Base-by-base conservation (phyloP, 2,113 vertebrate species). In the Plotosus lineatus region DNA sequence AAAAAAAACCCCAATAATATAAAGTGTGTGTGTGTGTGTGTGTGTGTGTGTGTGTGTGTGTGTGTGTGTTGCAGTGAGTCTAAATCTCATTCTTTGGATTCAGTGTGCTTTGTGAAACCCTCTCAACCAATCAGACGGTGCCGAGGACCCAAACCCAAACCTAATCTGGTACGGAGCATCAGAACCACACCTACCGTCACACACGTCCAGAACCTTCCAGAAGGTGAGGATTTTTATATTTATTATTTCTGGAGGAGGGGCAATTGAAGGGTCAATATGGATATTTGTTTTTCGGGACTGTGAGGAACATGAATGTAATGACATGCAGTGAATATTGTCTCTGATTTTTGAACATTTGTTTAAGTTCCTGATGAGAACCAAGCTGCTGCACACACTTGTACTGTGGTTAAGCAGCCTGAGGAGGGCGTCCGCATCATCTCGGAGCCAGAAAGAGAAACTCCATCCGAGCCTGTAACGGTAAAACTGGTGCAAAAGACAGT, bases 141-240 rank as follows among this genome's bases (percentile, higher is more conserved):
- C 19, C 84, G 88, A 0, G 87, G 88, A 3, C 75, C 81, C 58
- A 88, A 83, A 85, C 78, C 87, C 36, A 90, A 84, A 84, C 91
- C 91, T n/a, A 91, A 88, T 61, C 80, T 92, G 28, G 36, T 58
- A 9, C 80, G 53, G 23, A 66, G 26, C 51, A 10, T 61, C 55
- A 83, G 61, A 80, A n/a, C 40, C 48, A 4, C 55, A 36, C 55
- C 6, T 6, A 4, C 28, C 8, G 44, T 28, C 28, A 8, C 53
- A n/a, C 63, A 58, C 21, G 48, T 28, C 19, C 33, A 76, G 80
- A 74, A 44, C 60, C n/a, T 36, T 19, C 8, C 14, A 73, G 9
- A 51, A 56, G 50, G 77, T 85, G 55, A 40, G 26, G 26, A 46
- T n/a, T n/a, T n/a, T n/a, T n/a, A n/a, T n/a, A n/a, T n/a, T n/a